Conservation (phyloP, 2,113 vertebrate species). For the Malurus cyaneus region DNA sequence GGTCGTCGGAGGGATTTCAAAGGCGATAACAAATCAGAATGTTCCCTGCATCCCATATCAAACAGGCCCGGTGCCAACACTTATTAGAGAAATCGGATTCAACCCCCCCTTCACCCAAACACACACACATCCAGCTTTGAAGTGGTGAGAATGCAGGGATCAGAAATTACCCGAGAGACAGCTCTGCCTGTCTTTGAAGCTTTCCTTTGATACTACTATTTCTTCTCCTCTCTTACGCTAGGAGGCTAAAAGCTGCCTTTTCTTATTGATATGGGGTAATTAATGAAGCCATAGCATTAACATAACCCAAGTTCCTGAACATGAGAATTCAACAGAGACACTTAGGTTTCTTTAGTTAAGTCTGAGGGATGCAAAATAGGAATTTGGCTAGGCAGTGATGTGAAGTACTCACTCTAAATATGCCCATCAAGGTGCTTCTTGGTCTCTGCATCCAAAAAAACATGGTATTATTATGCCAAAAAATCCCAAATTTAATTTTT, state of each 20-base stretch:
- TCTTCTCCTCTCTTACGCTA: constrained; percentile 73
- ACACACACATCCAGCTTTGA: constrained; percentile 90
- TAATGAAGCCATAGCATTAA: constrained; percentile 76
- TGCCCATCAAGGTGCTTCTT: background rate
- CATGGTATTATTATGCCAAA: background rate
- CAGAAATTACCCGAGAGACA: constrained; percentile 96
- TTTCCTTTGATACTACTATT: constrained; percentile 91
- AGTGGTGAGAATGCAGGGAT: constrained; percentile 93
- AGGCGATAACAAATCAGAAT: constrained; percentile 94
- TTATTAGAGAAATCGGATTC: constrained; percentile 97
- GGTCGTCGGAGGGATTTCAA: constrained; percentile 94
- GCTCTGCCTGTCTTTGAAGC: constrained; percentile 94
- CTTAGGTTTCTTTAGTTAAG: background rate
- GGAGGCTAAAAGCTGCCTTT: constrained; percentile 77
- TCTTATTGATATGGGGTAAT: constrained; percentile 77
- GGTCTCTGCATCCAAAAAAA: background rate
- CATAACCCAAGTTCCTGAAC: constrained; percentile 70
- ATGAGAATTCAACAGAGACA: constrained; percentile 58
- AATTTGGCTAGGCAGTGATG: background rate
- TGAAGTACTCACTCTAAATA: background rate
- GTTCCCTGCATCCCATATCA: constrained; percentile 98
- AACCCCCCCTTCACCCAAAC: constrained; percentile 72
- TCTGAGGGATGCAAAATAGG: background rate
- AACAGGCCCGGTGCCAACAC: constrained; percentile 94
- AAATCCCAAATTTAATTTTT: background rate